Evolutionary conservation across 1,140 invertebrate species (phyloP).

Genomic region (Reticulitermes speratus): DNA sequence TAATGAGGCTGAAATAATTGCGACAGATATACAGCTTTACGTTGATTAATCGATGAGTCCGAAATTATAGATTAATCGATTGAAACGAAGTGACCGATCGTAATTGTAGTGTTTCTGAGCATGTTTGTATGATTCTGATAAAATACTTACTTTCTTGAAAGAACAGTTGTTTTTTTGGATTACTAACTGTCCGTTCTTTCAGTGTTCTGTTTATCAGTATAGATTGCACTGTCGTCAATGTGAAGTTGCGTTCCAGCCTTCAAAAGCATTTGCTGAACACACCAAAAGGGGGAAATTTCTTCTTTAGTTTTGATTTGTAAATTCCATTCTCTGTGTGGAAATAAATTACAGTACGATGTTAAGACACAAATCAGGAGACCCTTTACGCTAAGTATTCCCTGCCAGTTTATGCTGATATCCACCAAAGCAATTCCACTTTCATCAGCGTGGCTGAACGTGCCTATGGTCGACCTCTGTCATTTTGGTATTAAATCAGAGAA

Average conservation of each 20-base stretch:
- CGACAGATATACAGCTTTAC: no score
- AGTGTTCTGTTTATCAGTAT: no score
- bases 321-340: background rate
- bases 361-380: background rate
- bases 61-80: no score
- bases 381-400: background rate
- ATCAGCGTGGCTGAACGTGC: constrained; percentile 2
- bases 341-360: background rate
- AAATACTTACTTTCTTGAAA: no score
- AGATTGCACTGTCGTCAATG: no score
- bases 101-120: background rate
- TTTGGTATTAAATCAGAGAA: constrained; percentile 11
- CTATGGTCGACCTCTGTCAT: background rate
- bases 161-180: no score
- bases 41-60: no score
- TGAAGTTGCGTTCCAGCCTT: background rate
- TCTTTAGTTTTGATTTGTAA: background rate
- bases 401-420: background rate
- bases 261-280: background rate
- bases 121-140: no score
- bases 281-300: background rate
- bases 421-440: constrained; percentile 11
- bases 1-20: no score
- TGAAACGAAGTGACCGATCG: no score
- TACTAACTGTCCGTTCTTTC: no score